Evolutionary conservation across 2,888 invertebrate genomes (phyloP), one percentile per base, ranked within the genome.

Genomic region (Drepanosiphum platanoidis): DNA sequence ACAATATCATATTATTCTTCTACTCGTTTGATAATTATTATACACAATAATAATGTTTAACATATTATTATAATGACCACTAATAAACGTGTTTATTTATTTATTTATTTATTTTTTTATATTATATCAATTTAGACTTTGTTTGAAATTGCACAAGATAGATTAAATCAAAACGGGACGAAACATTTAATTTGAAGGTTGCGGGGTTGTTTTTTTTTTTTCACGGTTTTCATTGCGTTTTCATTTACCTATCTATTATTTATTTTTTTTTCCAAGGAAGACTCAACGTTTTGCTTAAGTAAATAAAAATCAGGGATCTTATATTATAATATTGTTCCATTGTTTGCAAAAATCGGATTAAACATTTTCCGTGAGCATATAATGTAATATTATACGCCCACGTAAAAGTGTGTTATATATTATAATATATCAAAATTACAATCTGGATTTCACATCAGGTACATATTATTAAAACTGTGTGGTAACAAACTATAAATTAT

Each of bases 381-480:
- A n/a, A 18, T 32, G 27, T 71, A 15, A n/a, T 7, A n/a, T 22
- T 71, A 39, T 42, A 27, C 27, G 11, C 27, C n/a, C 27, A n/a
- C 27, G n/a, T 61, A 74, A 64, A 61, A 39, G 42, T 27, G 22
- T 72, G 39, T 46, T 46, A 61, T 30, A 42, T 34, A n/a, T n/a
- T 75, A 32, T 32, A 66, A 46, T n/a, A 82, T 7, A 42, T 30
- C 64, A 32, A 66, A 83, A 68, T 74, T 74, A 83, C 27, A 75
- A 75, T 68, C 66, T 66, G 84, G 66, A 30, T 52, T 77, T 68
- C 18, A 70, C 42, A 75, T 83, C 83, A 83, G 83, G 83, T 83
- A 83, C 83, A 58, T 15, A 71, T 61, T 68, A 71, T 46, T 75
- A 68, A 27, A 66, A 84, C n/a, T 36, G 52, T 36, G 30, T 70